A percentile compares a stretch with the other conserved stretches of the same genome.
These are phyloP conservation scores for Cygnus olor DNA, from an alignment of 2,797 vertebrate species.

Conservation along the genomic window DNA sequence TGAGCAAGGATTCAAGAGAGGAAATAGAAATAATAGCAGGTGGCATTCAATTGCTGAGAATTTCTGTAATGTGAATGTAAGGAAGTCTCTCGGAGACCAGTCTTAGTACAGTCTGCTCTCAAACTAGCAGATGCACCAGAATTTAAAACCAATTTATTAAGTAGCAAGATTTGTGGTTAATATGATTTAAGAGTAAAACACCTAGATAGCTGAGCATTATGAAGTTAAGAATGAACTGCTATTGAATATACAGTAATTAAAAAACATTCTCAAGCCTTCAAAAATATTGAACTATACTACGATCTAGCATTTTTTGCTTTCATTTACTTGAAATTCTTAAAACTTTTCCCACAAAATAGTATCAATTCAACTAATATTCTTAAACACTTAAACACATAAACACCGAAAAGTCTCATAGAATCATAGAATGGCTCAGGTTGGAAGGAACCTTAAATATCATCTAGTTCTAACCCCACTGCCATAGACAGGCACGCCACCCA, in stretches of 20 bases:
- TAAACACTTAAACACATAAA: too few species aligned
- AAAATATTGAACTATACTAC: background rate
- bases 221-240: background rate
- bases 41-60: constrained; percentile 50
- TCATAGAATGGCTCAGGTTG: too few species aligned
- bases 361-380: background rate
- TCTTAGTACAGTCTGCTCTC: constrained; percentile 16
- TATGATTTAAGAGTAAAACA: constrained; percentile 1
- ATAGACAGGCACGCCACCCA: too few species aligned
- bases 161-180: background rate
- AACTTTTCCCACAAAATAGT: background rate
- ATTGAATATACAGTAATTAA: background rate
- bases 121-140: constrained; percentile 36
- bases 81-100: constrained; percentile 17
- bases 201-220: background rate
- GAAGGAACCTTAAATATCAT: too few species aligned
- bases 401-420: background rate
- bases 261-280: background rate
- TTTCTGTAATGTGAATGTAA: constrained; percentile 36
- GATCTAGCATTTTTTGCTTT: background rate
- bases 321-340: background rate
- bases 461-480: too few species aligned
- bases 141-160: constrained; percentile 35
- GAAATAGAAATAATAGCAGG: constrained; percentile 46
- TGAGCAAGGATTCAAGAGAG: constrained; percentile 3